phyloP scores from a whole-genome alignment of 1,140 invertebrate species.

The Reticulitermes speratus region DNA sequence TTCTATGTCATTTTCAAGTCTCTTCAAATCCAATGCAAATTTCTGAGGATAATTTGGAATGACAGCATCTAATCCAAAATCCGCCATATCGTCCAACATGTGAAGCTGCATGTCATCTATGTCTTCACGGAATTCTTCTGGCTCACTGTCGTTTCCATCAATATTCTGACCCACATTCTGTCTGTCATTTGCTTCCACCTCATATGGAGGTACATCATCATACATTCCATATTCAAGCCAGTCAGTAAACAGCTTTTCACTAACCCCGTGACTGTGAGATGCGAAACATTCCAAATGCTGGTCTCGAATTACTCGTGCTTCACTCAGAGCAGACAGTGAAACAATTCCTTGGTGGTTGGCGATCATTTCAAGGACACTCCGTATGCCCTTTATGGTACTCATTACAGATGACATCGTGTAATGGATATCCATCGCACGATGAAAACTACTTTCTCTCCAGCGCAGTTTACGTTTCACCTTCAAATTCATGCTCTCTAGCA shows the following conservation, averaged over 20 bases:
- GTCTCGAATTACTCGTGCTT: neutral
- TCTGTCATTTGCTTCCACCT: neutral
- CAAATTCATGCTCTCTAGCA: slow-evolving; percentile 36
- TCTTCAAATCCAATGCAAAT: neutral
- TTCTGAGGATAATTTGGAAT: neutral
- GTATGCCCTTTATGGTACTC: neutral
- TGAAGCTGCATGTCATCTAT: neutral
- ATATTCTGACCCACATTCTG: neutral
- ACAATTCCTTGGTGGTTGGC: neutral
- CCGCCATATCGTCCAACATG: neutral
- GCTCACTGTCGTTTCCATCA: neutral
- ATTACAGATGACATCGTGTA: neutral
- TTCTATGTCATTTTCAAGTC: neutral
- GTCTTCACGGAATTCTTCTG: neutral
- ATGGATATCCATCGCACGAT: neutral
- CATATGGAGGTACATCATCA: neutral
- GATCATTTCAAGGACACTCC: slow-evolving; percentile 5
- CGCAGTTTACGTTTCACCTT: neutral
- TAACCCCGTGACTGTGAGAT: neutral
- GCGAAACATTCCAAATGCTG: neutral
- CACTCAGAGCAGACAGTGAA: neutral
- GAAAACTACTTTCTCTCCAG: neutral
- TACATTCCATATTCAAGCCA: neutral
- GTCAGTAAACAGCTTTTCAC: neutral
- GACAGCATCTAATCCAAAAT: neutral